Evolutionary conservation across 2,113 vertebrate species (phyloP).

Genomic region (Brachyhypopomus occidentalis): DNA sequence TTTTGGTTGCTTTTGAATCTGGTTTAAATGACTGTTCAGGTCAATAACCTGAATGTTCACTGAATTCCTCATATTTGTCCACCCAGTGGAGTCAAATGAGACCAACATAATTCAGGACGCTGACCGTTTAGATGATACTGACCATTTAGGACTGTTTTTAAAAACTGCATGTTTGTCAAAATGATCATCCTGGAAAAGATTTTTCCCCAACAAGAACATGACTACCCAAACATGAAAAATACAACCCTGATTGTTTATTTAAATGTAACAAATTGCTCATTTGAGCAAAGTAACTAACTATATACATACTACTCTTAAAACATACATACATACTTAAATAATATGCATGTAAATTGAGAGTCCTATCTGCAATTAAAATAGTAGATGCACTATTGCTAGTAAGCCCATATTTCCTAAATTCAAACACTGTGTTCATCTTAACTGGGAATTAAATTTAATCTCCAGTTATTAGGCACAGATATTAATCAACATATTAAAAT

Average conservation of each 20-base stretch:
- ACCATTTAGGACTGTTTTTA: neutral
- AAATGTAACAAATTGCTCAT: too few species aligned
- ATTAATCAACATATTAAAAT: neutral
- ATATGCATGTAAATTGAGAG: neutral
- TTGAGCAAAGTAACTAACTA: too few species aligned
- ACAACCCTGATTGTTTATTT: too few species aligned
- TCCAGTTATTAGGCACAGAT: neutral
- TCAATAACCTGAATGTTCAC: constrained; percentile 2
- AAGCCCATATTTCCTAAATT: neutral
- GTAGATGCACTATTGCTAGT: neutral
- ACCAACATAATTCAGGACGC: neutral
- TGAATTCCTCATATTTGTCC: neutral
- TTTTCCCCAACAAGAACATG: neutral
- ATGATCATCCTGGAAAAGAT: too few species aligned
- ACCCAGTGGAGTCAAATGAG: neutral
- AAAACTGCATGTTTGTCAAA: neutral
- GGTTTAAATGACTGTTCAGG: neutral
- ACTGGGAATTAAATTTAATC: neutral
- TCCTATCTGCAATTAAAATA: neutral
- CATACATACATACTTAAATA: too few species aligned
- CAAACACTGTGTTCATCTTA: neutral
- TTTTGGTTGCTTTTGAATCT: neutral
- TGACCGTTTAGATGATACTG: neutral
- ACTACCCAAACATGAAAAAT: too few species aligned
- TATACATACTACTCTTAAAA: too few species aligned